These are phyloP conservation scores for Harpalus rubripes DNA, from an alignment of 2,888 invertebrate genomes.

Conservation along the genomic window DNA sequence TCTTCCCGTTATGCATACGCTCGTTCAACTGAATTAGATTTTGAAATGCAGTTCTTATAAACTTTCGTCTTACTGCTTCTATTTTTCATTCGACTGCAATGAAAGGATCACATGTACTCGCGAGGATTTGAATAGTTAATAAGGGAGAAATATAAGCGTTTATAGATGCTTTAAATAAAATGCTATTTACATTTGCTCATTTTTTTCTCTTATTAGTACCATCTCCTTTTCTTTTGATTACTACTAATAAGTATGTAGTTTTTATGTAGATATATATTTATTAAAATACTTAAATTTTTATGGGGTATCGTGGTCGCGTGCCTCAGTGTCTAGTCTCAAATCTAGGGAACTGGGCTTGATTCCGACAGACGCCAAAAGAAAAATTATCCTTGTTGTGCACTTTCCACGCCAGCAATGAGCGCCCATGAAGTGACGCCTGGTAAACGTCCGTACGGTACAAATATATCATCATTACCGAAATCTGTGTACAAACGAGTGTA, in stretches of 20 bases:
- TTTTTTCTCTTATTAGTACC: not conserved
- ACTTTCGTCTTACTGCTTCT: not conserved
- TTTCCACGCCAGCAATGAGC: too few species aligned
- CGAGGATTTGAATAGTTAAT: not conserved
- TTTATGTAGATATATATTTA: too few species aligned
- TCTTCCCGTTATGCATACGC: constrained; percentile 50
- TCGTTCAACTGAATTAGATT: constrained; percentile 35
- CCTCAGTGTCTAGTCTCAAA: too few species aligned
- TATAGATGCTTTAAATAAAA: not conserved
- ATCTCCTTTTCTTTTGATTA: not conserved
- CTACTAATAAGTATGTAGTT: not conserved
- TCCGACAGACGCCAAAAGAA: too few species aligned
- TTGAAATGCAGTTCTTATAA: constrained; percentile 20
- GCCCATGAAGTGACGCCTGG: too few species aligned
- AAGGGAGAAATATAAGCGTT: not conserved
- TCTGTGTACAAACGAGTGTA: too few species aligned
- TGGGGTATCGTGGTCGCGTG: too few species aligned
- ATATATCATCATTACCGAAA: too few species aligned
- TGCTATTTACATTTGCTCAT: not conserved
- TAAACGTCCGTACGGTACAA: too few species aligned
- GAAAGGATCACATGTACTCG: not conserved
- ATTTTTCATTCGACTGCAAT: not conserved
- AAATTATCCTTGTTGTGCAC: too few species aligned
- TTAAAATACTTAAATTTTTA: too few species aligned
- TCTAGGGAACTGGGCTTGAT: too few species aligned